Base-by-base conservation (phyloP, 1,140 invertebrate genomes). In the Drosophila teissieri region DNA sequence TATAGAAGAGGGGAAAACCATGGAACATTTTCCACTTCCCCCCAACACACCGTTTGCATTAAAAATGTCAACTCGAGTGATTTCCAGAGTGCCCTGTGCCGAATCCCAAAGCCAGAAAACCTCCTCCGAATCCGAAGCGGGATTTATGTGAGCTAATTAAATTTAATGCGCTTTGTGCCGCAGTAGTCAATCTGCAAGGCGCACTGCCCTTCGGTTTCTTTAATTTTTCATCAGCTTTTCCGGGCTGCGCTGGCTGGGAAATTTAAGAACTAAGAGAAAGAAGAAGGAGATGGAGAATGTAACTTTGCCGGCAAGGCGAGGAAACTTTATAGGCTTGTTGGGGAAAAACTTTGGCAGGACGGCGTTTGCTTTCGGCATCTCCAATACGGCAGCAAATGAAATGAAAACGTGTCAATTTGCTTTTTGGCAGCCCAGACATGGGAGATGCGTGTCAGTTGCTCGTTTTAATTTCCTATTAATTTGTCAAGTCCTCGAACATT, bases 111-210 rank as follows among this genome's bases (percentile, higher is more conserved):
- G 53, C 54, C 73, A 17, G 19, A 40, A 40, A 14, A 55, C 51
- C 63, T 27, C 15, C 22, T 44, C 17, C 34, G 27, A 51, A 27
- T 34, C 65, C 51, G 56, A 63, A 77, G 49, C 48, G 31, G 61
- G 73, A 85, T 85, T 85, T 82, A 86, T 85, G 78, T 61, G 74
- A 79, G 76, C 82, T 86, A 88, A 86, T 86, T 88, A 86, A 86
- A 89, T 88, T 83, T 83, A 88, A 86, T 88, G 80, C 53, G 67
- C 65, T 79, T 67, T 76, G 76, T 84, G 60, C 52, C 69, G 61
- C 70, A 61, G 15, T 11, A 57, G 58, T 74, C 70, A 56, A 74
- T 74, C 70, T 63, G 52, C 55, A 45, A 1, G 1, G 14, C 6
- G 17, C 42, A 12, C 10, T 45, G 17, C 48, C 22, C 31, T 31